Evolutionary conservation across 2,797 vertebrate genomes (phyloP).

Genomic region (Octomys mimax): DNA sequence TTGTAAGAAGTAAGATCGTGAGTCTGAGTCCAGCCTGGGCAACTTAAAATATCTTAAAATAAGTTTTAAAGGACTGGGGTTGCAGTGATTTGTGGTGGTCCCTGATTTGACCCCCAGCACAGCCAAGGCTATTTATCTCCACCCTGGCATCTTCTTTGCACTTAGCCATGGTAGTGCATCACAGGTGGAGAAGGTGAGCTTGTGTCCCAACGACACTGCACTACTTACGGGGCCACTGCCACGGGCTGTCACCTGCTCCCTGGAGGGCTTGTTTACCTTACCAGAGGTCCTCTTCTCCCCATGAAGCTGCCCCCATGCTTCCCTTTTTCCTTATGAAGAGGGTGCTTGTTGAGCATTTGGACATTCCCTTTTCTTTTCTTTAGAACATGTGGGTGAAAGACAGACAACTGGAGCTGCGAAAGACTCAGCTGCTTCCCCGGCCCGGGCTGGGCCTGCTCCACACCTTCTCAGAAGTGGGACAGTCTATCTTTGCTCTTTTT

Average conservation of each 20-base stretch:
- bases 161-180: background rate
- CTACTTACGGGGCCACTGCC: background rate
- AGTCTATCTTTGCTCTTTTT: slow-evolving; percentile 36
- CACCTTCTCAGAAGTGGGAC: background rate
- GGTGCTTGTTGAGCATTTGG: background rate
- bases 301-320: background rate
- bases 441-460: background rate
- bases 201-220: background rate
- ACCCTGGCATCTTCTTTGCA: background rate
- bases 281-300: background rate
- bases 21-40: background rate
- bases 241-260: background rate
- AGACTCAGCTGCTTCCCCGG: background rate
- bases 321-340: too few relatives aligned
- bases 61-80: background rate
- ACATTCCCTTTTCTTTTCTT: background rate
- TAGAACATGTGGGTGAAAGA: background rate
- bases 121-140: background rate
- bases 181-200: background rate
- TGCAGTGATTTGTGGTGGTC: background rate
- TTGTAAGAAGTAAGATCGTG: background rate
- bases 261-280: background rate
- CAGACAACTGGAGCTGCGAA: rapidly evolving
- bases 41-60: background rate
- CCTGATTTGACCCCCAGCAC: background rate